A percentile compares a stretch with the other conserved stretches of the same genome.
Evolutionary conservation across 1,140 invertebrate species (phyloP).

Genomic region (Homarus americanus): DNA sequence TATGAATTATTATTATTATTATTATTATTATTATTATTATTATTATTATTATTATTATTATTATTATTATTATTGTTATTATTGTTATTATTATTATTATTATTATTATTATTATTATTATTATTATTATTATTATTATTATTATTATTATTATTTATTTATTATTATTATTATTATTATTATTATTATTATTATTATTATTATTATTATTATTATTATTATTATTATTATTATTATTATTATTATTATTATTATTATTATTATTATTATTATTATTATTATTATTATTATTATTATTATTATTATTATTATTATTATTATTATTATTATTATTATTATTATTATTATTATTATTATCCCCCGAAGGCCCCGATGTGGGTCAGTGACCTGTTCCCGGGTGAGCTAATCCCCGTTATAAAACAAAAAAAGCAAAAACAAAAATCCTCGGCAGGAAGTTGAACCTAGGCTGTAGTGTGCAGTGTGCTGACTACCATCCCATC

Average conservation of each 20-base stretch:
- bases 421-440: background rate
- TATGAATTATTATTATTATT: too few relatives aligned
- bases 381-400: too few relatives aligned
- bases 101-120: background rate
- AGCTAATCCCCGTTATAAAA: background rate
- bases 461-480: background rate
- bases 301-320: background rate
- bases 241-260: constrained; percentile 13
- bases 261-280: constrained; percentile 13
- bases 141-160: background rate
- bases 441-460: background rate
- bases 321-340: constrained; percentile 16
- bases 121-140: background rate
- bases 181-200: background rate
- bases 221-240: constrained; percentile 13
- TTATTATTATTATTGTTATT: background rate
- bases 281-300: constrained; percentile 13
- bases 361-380: too few relatives aligned
- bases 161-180: background rate
- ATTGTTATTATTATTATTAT: background rate
- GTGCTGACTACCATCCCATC: background rate
- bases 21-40: background rate
- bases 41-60: background rate
- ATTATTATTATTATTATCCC: background rate
- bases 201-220: background rate